Conservation (phyloP, 2,797 vertebrate genomes). For the Gallinago stenura region DNA sequence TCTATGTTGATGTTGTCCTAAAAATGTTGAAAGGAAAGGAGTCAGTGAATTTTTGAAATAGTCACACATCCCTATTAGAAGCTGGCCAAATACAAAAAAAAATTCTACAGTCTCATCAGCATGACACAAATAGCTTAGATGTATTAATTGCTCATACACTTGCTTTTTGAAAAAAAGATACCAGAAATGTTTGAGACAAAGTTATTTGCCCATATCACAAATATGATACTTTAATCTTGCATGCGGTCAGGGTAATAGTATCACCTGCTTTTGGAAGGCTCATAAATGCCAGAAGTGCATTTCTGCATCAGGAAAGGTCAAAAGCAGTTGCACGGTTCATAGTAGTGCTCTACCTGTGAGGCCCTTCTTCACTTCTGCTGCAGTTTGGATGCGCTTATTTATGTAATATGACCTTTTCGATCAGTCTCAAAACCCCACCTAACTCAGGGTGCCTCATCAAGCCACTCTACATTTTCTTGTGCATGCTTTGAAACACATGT, state of each 20-base stretch:
- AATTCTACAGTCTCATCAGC: not conserved
- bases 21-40: not conserved
- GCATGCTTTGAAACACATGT: not conserved
- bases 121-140: not conserved
- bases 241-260: not conserved
- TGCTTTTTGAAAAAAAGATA: not conserved
- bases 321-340: not conserved
- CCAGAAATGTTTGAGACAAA: not conserved
- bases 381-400: not conserved
- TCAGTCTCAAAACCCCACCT: not conserved
- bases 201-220: not conserved
- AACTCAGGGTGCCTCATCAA: not conserved
- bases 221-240: not conserved
- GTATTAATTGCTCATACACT: not conserved
- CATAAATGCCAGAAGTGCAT: not conserved
- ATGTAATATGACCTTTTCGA: not conserved
- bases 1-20: constrained; percentile 98
- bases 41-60: not conserved
- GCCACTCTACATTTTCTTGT: not conserved
- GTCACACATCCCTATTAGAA: not conserved
- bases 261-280: not conserved
- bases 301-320: not conserved
- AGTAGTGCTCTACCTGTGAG: not conserved
- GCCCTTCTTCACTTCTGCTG: not conserved
- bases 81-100: not conserved